These are phyloP conservation scores for Isurus oxyrinchus DNA, from an alignment of 2,113 vertebrate species.

Conservation along the genomic window DNA sequence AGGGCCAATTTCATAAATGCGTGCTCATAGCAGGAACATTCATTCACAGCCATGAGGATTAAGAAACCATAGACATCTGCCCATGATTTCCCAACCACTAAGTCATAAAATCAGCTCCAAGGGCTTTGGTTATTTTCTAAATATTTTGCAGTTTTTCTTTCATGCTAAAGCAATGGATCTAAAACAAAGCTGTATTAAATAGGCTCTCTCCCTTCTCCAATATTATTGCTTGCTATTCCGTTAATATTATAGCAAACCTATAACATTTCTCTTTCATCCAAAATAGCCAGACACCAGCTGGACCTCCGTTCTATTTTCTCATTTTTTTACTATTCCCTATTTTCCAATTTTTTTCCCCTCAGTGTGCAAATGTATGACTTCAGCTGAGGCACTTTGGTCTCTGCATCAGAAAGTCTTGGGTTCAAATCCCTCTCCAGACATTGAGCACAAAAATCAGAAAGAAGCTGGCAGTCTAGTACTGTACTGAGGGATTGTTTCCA, in stretches of 20 bases:
- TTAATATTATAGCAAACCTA: background rate
- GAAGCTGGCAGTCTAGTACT: no score
- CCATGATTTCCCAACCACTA: background rate
- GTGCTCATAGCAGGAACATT: background rate
- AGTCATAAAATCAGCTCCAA: background rate
- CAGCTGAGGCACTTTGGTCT: no score
- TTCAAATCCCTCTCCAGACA: no score
- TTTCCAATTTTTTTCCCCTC: background rate
- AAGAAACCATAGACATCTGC: background rate
- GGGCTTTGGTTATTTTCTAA: background rate
- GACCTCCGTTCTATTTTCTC: background rate
- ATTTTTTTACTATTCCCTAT: background rate
- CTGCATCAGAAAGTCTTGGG: no score
- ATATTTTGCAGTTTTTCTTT: background rate
- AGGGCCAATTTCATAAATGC: background rate
- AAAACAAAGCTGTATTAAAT: background rate
- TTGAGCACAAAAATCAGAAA: no score
- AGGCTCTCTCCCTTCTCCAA: background rate
- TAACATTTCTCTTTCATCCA: background rate
- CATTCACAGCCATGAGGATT: background rate
- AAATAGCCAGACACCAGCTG: background rate
- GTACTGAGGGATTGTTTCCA: no score
- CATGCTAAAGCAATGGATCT: background rate
- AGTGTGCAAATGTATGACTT: background rate
- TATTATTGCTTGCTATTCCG: background rate